A percentile compares a stretch with the other conserved stretches of the same genome.
Evolutionary conservation across 2,113 vertebrate genomes (phyloP).

Genomic region (Salminus brasiliensis): DNA sequence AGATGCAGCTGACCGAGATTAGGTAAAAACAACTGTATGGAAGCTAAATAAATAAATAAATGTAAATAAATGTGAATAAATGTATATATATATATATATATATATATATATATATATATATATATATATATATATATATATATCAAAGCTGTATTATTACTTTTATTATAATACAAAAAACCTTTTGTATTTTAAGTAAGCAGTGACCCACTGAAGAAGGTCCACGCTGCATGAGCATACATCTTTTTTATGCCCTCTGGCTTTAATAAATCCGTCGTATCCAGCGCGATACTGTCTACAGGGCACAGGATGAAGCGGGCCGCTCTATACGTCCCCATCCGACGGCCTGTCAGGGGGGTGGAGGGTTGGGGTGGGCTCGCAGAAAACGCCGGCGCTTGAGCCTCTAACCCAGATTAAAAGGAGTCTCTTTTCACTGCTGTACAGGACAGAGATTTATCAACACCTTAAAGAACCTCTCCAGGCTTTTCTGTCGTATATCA

Average conservation of each 20-base stretch:
- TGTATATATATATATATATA: no score
- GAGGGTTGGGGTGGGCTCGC: neutral
- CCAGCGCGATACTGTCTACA: slow-evolving; percentile 20
- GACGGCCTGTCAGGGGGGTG: neutral
- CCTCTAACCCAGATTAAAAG: slow-evolving; percentile 40
- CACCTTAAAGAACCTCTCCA: slow-evolving; percentile 49
- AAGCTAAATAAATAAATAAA: no score
- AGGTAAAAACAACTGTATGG: no score
- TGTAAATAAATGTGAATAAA: no score
- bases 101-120: no score
- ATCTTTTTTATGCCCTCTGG: slow-evolving; percentile 4
- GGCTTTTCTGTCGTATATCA: slow-evolving; percentile 42
- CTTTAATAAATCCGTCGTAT: slow-evolving; percentile 23
- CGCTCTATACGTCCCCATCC: slow-evolving; percentile 6
- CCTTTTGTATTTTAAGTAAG: neutral
- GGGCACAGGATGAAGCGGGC: neutral
- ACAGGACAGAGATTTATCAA: slow-evolving; percentile 50
- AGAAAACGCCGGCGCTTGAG: slow-evolving; percentile 34
- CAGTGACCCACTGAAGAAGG: neutral
- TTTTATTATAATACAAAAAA: no score
- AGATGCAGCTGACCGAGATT: no score
- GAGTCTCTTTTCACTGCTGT: slow-evolving; percentile 22
- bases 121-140: no score
- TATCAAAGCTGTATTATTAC: no score
- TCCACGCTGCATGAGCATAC: neutral